Conservation (phyloP, 2,888 invertebrate genomes). For the Eupsilia transversa region DNA sequence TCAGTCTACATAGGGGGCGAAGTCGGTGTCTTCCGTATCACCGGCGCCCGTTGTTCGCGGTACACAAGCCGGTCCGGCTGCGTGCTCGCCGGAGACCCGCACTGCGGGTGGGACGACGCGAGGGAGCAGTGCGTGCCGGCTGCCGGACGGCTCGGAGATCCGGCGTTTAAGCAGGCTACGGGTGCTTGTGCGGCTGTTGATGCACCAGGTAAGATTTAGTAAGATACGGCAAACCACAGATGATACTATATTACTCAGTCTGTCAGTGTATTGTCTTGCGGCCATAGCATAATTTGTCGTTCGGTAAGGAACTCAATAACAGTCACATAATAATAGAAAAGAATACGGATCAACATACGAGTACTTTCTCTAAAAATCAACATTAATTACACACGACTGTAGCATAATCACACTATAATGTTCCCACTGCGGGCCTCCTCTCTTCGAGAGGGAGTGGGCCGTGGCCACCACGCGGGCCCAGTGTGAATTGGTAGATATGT, state of each 20-base stretch:
- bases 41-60: slow-evolving; percentile 94
- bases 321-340: too few species aligned
- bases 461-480: too few species aligned
- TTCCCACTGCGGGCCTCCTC: too few species aligned
- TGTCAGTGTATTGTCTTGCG: neutral
- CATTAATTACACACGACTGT: too few species aligned
- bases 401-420: too few species aligned
- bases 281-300: too few species aligned
- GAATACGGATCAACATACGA: too few species aligned
- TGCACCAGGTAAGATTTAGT: slow-evolving; percentile 66
- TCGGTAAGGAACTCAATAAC: too few species aligned
- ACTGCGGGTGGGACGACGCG: slow-evolving; percentile 97
- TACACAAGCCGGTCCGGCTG: slow-evolving; percentile 93
- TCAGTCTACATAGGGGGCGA: slow-evolving; percentile 95
- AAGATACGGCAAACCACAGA: neutral
- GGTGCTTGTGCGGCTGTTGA: slow-evolving; percentile 89
- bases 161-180: slow-evolving; percentile 94
- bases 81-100: slow-evolving; percentile 96
- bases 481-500: too few species aligned
- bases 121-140: slow-evolving; percentile 93
- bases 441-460: too few species aligned
- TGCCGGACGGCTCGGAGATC: slow-evolving; percentile 91
- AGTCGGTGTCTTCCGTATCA: slow-evolving; percentile 92
- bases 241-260: neutral
- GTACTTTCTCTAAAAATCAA: too few species aligned